Evolutionary conservation across 1,140 invertebrate species (phyloP).

Genomic region (Medauroidea extradentata): DNA sequence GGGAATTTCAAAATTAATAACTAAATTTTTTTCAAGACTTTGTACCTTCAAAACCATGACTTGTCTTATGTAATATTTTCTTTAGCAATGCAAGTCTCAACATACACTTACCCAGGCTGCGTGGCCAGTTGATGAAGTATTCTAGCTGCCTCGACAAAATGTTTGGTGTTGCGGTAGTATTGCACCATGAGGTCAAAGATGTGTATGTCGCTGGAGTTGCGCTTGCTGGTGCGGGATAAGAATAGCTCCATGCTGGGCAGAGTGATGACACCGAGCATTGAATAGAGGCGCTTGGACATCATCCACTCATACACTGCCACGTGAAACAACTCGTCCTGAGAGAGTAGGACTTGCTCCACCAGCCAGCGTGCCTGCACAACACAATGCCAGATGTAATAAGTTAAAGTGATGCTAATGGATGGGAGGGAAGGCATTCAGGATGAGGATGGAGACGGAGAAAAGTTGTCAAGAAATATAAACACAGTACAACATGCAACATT

Average conservation of each 20-base stretch:
- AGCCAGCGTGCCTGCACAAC: slow-evolving; percentile 20
- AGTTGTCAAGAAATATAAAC: too few relatives aligned
- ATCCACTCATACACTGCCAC: slow-evolving; percentile 93
- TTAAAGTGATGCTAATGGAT: neutral
- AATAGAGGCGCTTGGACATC: slow-evolving; percentile 67
- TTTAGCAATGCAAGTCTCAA: too few relatives aligned
- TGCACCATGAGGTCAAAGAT: slow-evolving; percentile 91
- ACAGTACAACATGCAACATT: too few relatives aligned
- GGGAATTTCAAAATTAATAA: too few relatives aligned
- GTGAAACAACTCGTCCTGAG: slow-evolving; percentile 83
- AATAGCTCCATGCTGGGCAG: slow-evolving; percentile 72
- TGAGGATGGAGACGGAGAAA: too few relatives aligned
- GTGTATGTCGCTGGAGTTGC: slow-evolving; percentile 51
- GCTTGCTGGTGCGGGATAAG: slow-evolving; percentile 56
- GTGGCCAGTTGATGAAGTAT: slow-evolving; percentile 85
- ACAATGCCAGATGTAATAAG: neutral
- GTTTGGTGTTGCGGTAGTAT: slow-evolving; percentile 88
- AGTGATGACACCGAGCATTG: slow-evolving; percentile 71
- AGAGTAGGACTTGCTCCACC: slow-evolving; percentile 46
- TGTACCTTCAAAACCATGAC: too few relatives aligned
- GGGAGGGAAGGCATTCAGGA: too few relatives aligned
- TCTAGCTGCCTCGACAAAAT: slow-evolving; percentile 89
- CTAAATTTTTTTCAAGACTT: too few relatives aligned
- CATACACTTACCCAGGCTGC: slow-evolving; percentile 60
- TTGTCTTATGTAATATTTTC: too few relatives aligned